Percentiles rank a stretch among this genome's conserved stretches.
Conservation (phyloP, 1,140 invertebrate genomes). For the Argopecten irradians region DNA sequence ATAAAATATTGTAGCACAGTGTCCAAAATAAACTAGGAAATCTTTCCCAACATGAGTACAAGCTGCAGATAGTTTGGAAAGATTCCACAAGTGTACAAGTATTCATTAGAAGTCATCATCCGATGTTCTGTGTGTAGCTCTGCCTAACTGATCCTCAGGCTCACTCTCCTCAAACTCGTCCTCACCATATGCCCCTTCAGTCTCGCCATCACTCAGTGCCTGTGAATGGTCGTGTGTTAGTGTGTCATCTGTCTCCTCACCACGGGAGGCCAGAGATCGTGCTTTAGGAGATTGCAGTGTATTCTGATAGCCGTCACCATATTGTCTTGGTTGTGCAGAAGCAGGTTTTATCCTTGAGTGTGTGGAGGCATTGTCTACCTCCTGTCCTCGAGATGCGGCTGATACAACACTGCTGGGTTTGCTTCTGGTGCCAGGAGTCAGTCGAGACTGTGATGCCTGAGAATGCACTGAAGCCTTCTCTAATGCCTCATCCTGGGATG, state of each 20-base stretch:
- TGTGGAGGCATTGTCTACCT: not conserved
- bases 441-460: conserved; percentile 15
- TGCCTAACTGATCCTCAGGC: not conserved
- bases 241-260: conserved; percentile 28
- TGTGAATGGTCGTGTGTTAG: conserved; percentile 2
- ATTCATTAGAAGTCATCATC: not conserved
- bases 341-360: not conserved
- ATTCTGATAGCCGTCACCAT: not conserved
- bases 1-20: no score
- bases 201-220: not conserved
- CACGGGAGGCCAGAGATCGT: not conserved
- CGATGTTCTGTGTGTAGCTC: not conserved
- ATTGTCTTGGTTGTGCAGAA: not conserved
- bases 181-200: conserved; percentile 33
- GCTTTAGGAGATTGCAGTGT: not conserved
- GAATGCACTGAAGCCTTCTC: conserved; percentile 37
- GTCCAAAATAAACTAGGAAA: not conserved
- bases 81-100: not conserved
- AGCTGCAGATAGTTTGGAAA: not conserved
- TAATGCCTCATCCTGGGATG: conserved; percentile 23
- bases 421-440: not conserved
- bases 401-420: conserved; percentile 10
- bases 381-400: not conserved
- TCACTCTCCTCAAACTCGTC: conserved; percentile 40
- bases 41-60: not conserved